These are phyloP conservation scores for Papilio helenus DNA, from an alignment of 1,140 invertebrate genomes.

Conservation along the genomic window DNA sequence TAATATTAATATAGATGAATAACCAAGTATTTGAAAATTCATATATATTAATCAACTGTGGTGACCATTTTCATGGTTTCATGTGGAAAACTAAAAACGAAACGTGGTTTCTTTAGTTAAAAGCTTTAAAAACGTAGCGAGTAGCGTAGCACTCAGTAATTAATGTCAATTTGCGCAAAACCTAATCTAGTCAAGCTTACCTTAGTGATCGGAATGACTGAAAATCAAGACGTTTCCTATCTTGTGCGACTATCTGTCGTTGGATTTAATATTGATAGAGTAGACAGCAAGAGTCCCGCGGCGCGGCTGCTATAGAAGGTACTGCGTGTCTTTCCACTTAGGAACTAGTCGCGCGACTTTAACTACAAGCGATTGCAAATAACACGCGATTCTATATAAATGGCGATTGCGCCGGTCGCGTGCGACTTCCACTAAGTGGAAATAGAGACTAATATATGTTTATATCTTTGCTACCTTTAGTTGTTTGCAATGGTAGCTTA, in stretches of 20 bases:
- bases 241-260: slow-evolving; percentile 60
- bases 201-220: slow-evolving; percentile 60
- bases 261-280: slow-evolving; percentile 73
- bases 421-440: not conserved
- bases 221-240: slow-evolving; percentile 59
- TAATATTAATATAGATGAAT: no score
- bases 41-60: no score
- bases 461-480: slow-evolving; percentile 47
- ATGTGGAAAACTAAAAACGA: no score
- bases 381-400: not conserved
- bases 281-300: slow-evolving; percentile 52
- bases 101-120: no score
- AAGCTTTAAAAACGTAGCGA: no score
- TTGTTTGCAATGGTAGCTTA: slow-evolving; percentile 17
- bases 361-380: not conserved
- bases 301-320: slow-evolving; percentile 38
- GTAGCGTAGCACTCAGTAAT: not conserved
- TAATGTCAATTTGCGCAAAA: not conserved
- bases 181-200: not conserved
- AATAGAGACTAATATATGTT: slow-evolving; percentile 45
- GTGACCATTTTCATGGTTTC: no score
- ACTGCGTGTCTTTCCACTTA: not conserved
- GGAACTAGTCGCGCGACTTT: not conserved
- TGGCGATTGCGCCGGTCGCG: not conserved
- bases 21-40: no score